Conservation (phyloP, 1,140 invertebrate species). For the Drosophila kepulauana region DNA sequence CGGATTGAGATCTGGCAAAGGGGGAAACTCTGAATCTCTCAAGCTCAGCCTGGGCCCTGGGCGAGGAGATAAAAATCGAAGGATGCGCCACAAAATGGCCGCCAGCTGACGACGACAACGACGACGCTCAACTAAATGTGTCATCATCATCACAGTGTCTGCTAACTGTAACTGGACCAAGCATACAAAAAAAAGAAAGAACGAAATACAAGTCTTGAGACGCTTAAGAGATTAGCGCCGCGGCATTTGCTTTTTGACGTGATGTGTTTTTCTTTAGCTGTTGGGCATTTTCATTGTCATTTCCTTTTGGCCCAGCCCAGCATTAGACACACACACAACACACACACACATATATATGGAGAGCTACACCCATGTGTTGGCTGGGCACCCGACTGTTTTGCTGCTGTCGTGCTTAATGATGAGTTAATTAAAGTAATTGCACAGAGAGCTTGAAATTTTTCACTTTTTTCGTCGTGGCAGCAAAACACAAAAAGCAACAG, state of each 20-base stretch:
- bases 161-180: conserved; percentile 49
- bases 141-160: conserved; percentile 31
- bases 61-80: conserved; percentile 52
- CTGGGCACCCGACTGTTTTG: conserved; percentile 31
- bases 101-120: conserved; percentile 30
- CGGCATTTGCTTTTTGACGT: conserved; percentile 40
- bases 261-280: not conserved
- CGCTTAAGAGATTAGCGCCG: conserved; percentile 43
- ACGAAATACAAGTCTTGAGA: not conserved
- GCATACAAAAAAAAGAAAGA: not conserved
- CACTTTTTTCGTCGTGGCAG: conserved; percentile 37
- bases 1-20: conserved; percentile 12
- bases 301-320: conserved; percentile 52
- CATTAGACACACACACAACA: conserved; percentile 27
- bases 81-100: conserved; percentile 53
- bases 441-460: conserved; percentile 56
- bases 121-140: conserved; percentile 44
- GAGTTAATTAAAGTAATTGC: conserved; percentile 83
- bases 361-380: not conserved
- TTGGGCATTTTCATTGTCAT: conserved; percentile 74
- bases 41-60: conserved; percentile 7
- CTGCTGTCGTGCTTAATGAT: conserved; percentile 74
- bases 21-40: conserved; percentile 2
- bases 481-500: not conserved
- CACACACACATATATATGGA: conserved; percentile 10